These are phyloP conservation scores for Prunella strophiata DNA, from an alignment of 2,797 vertebrate species.

Conservation along the genomic window DNA sequence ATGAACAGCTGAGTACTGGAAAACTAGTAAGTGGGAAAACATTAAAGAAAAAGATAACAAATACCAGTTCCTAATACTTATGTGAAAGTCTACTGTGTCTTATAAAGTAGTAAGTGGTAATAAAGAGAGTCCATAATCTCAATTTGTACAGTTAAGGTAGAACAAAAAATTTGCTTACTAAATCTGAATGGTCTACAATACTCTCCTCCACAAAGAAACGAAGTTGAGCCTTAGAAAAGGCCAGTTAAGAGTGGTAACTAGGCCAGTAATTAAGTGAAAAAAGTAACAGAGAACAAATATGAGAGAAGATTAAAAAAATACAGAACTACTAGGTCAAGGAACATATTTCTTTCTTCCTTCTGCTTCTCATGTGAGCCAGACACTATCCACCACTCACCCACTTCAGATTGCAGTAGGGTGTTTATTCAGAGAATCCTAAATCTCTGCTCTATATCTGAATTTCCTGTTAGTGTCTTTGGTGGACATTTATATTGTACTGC, in stretches of 20 bases:
- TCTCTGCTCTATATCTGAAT: background rate
- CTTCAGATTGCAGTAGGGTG: background rate
- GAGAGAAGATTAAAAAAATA: background rate
- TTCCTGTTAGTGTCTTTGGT: background rate
- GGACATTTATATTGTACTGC: background rate
- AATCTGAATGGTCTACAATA: background rate
- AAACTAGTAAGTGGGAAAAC: background rate
- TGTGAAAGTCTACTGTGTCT: background rate
- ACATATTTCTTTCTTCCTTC: background rate
- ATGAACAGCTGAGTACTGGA: background rate
- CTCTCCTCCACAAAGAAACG: background rate
- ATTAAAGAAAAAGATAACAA: background rate
- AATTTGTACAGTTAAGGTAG: background rate
- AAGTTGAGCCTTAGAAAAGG: background rate
- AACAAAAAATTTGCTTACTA: background rate
- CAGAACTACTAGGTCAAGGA: background rate
- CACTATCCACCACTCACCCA: background rate
- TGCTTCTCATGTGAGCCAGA: background rate
- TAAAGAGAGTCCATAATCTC: background rate
- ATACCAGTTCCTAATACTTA: background rate
- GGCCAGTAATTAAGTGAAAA: background rate
- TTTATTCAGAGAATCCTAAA: background rate
- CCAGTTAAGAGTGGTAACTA: background rate
- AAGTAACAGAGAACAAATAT: background rate
- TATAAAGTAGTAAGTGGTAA: background rate